Base-by-base conservation (phyloP, 2,888 invertebrate genomes). In the Rhagium mordax region DNA sequence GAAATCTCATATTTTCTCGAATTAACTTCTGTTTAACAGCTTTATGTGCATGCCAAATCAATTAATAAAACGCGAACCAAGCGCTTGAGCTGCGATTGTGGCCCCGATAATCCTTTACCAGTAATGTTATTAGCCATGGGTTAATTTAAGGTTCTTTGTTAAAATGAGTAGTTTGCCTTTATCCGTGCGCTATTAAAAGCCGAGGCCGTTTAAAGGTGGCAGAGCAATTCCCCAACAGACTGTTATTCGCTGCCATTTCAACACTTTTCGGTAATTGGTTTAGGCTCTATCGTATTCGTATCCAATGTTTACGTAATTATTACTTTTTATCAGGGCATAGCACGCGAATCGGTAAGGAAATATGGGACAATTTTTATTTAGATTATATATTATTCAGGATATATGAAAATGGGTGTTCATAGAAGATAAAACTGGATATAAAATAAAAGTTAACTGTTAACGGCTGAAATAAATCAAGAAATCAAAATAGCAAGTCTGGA, bases 151-250 rank as follows among this genome's bases (percentile, higher is more conserved):
- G 24, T 57, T 57, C 55, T 57, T 27, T 27, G 27, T 24, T 21
- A 57, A 57, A 57, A 57, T 57, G 27, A 24, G 27, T 57, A 57
- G 55, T 24, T 24, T 27, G 24, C 55, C 55, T 41, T 41, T 41
- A n/a, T 41, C 41, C n/a, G 41, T n/a, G n/a, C 0, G 41, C 41
- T 41, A 57, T 57, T 57, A 27, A 57, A 57, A n/a, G 53, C 53
- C 53, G 21, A n/a, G 24, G 21, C 24, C 41, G 41, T 41, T 41
- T 41, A 41, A 41, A 41, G 27, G 21, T 24, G 55, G 27, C 41
- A 41, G 15, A 24, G 21, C 24, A 57, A 27, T 27, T 27, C 55
- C 27, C 27, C 27, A 6, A 57, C 55, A 27, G 7, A 57, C n/a
- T 57, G 55, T 57, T 57, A 24, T 27, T 27, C 13, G 24, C 21